phyloP scores from a whole-genome alignment of 2,113 vertebrate species.

The Syngnathus scovelli region DNA sequence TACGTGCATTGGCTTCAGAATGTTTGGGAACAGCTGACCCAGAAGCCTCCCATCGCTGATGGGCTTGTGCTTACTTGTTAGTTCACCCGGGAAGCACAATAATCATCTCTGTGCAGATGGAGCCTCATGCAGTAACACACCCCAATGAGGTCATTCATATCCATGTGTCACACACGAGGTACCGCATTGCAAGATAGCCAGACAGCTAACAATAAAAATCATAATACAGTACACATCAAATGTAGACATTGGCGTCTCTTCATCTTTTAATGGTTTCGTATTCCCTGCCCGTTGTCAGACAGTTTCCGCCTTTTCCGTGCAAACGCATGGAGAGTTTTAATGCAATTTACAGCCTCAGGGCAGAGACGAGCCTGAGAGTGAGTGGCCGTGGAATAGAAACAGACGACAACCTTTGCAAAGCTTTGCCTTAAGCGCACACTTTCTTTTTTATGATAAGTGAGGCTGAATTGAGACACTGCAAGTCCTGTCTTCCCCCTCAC shows the following conservation, averaged over 20 bases:
- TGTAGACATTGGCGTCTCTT: not conserved
- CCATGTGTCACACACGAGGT: not conserved
- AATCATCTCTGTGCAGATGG: constrained; percentile 11
- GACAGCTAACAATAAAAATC: not conserved
- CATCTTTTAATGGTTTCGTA: not conserved
- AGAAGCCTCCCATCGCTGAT: not conserved
- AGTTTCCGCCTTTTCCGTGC: not conserved
- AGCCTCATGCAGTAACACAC: constrained; percentile 6
- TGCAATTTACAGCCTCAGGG: constrained; percentile 1
- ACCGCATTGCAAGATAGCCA: not conserved
- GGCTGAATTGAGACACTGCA: not conserved
- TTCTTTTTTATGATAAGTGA: not conserved
- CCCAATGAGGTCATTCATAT: constrained; percentile 21
- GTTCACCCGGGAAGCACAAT: not conserved
- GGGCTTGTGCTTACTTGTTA: not conserved
- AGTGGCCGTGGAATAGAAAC: not conserved
- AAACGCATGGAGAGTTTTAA: not conserved
- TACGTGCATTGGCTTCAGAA: not conserved
- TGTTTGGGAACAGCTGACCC: not conserved
- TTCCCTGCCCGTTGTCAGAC: not conserved
- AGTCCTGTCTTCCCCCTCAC: too few relatives aligned
- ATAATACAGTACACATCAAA: too few relatives aligned
- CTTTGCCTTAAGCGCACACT: not conserved
- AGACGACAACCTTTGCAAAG: not conserved
- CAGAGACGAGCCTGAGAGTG: not conserved